Conservation (phyloP, 1,140 invertebrate species). For the Brachionus sp. region DNA sequence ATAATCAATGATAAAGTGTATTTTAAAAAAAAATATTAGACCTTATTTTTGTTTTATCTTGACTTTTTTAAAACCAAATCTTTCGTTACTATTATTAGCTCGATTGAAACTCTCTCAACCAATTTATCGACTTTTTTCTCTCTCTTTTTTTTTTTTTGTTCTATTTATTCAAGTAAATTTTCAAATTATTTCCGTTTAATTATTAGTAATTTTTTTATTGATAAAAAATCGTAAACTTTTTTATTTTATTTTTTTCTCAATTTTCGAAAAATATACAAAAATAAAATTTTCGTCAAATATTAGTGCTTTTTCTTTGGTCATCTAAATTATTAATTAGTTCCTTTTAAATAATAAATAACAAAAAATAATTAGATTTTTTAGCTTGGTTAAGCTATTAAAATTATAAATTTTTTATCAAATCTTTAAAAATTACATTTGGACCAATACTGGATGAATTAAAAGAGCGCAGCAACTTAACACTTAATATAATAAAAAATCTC, state of each 20-base stretch:
- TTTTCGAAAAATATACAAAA: background rate
- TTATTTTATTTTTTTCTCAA: background rate
- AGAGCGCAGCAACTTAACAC: no score
- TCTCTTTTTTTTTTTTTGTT: background rate
- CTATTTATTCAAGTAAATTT: slow-evolving; percentile 6
- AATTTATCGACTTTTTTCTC: background rate
- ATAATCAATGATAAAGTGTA: slow-evolving; percentile 5
- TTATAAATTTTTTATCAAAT: no score
- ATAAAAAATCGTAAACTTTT: background rate
- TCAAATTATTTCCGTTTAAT: background rate
- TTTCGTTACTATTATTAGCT: background rate
- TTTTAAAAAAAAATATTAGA: background rate
- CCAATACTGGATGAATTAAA: no score
- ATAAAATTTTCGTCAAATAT: background rate
- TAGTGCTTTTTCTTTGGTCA: no score
- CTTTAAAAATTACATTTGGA: no score
- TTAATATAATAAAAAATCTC: no score
- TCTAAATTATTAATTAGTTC: no score
- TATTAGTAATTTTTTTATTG: background rate
- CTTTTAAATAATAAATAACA: no score
- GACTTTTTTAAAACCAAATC: background rate
- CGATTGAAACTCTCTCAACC: background rate
- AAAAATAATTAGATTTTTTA: no score
- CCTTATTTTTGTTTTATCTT: background rate
- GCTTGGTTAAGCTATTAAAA: no score